Evolutionary conservation across 1,140 invertebrate species (phyloP).

Genomic region (Patella vulgata): DNA sequence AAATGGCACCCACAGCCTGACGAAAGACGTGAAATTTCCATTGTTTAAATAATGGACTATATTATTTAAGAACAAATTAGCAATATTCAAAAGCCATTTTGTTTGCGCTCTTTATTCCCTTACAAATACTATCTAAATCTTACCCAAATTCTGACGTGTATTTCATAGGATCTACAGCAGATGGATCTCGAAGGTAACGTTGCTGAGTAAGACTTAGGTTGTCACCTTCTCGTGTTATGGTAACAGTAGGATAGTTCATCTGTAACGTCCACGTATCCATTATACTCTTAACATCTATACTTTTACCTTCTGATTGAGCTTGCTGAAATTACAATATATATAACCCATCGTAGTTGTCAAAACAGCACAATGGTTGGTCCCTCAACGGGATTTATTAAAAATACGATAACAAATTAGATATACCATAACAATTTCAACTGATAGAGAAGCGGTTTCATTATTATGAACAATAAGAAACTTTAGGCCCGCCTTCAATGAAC

Average conservation of each 20-base stretch:
- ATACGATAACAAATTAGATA: slow-evolving; percentile 4
- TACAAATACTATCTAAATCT: background rate
- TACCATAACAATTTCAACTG: no score
- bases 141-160: slow-evolving; percentile 43
- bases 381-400: no score
- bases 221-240: slow-evolving; percentile 67
- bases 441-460: no score
- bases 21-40: no score
- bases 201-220: slow-evolving; percentile 33
- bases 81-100: no score
- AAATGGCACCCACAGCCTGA: no score
- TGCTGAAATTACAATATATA: slow-evolving; percentile 3
- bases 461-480: no score
- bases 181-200: slow-evolving; percentile 44
- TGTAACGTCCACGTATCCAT: slow-evolving; percentile 94
- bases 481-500: no score
- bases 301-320: slow-evolving; percentile 4
- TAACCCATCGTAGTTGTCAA: background rate
- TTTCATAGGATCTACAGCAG: slow-evolving; percentile 39
- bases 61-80: no score
- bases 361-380: background rate
- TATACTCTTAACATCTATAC: slow-evolving; percentile 71
- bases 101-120: no score
- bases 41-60: no score
- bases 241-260: slow-evolving; percentile 86